Base-by-base conservation (phyloP, 2,113 vertebrate genomes). In the Pseudopodoces humilis region DNA sequence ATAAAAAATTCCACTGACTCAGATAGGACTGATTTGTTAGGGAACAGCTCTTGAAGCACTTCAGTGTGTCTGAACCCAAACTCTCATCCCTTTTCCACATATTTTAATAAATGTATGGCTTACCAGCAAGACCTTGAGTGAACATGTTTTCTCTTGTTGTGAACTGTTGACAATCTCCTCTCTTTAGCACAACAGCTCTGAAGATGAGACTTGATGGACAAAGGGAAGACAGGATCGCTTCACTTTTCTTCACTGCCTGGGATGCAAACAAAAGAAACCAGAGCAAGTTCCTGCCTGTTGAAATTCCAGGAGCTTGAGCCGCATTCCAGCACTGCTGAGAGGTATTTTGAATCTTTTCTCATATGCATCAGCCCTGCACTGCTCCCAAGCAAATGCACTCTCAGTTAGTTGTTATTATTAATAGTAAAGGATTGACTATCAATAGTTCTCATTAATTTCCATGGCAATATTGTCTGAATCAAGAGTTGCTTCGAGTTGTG, bases 221-320 rank as follows among this genome's bases (percentile, higher is more conserved):
- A 28, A 6, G 44, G 60, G 86, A 37, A 92, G 72, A 59, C 74
- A 55, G 62, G 49, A 68, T 53, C 24, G 0, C 35, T 59, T 85
- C 35, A n/a, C 35, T 81, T 86, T 44, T 62, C n/a, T 43, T 85
- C 37, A 5, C 37, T 59, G 28, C 49, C 41, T 31, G 49, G 19
- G 76, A 64, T 60, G n/a, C 58, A 78, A 88, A 81, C 13, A 75
- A 56, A 88, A 80, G 72, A 56, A 67, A 60, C 23, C 60, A 59
- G 76, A 92, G 63, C 94, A 78, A 86, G 94, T 84, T 46, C 49
- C 53, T 84, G 88, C 92, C 63, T 90, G 93, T 67, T 93, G 76
- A 83, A 94, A 93, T 94, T 92, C 88, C 92, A 84, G 69, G 31
- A 75, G 31, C 23, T 88, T 81, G 37, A 37, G 27, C 35, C 31